Base-by-base conservation (phyloP, 2,888 invertebrate genomes). In the Tenthredo scrophulariae region DNA sequence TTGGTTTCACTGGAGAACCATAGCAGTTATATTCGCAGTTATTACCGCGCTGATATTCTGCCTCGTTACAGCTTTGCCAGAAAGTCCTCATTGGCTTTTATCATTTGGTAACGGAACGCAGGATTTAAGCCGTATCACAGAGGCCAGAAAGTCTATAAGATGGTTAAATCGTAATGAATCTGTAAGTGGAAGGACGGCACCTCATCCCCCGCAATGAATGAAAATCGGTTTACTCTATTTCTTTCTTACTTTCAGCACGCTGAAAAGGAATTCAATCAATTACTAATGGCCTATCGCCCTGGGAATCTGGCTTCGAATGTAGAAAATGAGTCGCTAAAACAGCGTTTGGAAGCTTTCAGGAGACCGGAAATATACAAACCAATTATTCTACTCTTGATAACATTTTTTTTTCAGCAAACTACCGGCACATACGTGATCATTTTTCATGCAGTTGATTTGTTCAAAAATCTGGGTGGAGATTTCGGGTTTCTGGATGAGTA, bases 51-150 rank as follows among this genome's bases (percentile, higher is more conserved):
- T 91, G 0, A 93, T 93, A 10, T 91, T 93, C 10, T 65, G 93
- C 26, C 88, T 92, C 0, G 89, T 95, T 1, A 92, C 92, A 40
- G 90, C 94, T 10, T 88, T 95, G 70, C 95, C 95, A 0, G 95
- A 95, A 90, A 95, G 95, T 87, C 95, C 95, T 0, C 93, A 95
- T 86, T 95, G 95, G 95, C 90, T 94, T n/a, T 88, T 94, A 1
- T 93, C 92, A 62, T 94, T 95, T 88, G 92, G 91, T 87, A 92
- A 93, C 80, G 92, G 86, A 86, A 87, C 33, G 72, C 72, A 72
- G 26, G 87, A 88, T 82, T 85, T 87, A 26, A 87, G 89, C 54
- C 86, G 86, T 46, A 84, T 85, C 70, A 86, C 89, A 5, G 88
- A 88, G 2, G 93, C 94, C 5, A 91, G 93, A 37, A 90, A 89